Evolutionary conservation across 1,140 invertebrate species (phyloP), one percentile per base, ranked within the genome.

Genomic region (Drosophila sucinea): DNA sequence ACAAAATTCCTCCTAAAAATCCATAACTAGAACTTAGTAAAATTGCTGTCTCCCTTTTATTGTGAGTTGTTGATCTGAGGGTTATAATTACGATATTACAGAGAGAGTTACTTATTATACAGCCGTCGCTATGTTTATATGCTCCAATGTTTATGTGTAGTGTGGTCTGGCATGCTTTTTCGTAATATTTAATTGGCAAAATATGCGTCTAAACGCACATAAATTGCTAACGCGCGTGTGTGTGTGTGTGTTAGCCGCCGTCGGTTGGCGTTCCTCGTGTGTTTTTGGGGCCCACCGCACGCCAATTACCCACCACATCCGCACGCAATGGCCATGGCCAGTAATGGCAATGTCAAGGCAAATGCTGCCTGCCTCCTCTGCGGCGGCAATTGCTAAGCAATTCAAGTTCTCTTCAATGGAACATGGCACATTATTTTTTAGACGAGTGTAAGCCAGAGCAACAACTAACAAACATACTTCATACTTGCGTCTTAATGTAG

Each of bases 111-210:
- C 60, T 30, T 40, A 30, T 61, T n/a, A 33, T 6, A 1, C 17
- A 32, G 57, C 73, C 62, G 5, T 35, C 7, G 29, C 35, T 10
- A 38, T 11, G 35, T 7, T 6, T 69, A 51, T 72, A 61, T 73
- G 70, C 69, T 60, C 62, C 38, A 61, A 54, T 65, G 57, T 70
- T 69, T 73, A 23, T 40, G 63, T 84, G 77, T 81, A 79, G 56
- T 35, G 30, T 58, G 56, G 76, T 74, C 85, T 91, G 85, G 85
- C 90, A 91, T 91, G 90, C 86, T 90, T 85, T 87, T 89, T 89
- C 78, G 86, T 81, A 91, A 91, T 91, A 91, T 91, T 91, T 91
- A 91, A 91, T 91, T 91, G 90, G 90, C 75, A 91, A 91, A 91
- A 91, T 91, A 91, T 91, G 86, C 90, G 90, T 87, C 74, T 90